Base-by-base conservation (phyloP, 2,888 invertebrate genomes). In the Lasiommata megera region DNA sequence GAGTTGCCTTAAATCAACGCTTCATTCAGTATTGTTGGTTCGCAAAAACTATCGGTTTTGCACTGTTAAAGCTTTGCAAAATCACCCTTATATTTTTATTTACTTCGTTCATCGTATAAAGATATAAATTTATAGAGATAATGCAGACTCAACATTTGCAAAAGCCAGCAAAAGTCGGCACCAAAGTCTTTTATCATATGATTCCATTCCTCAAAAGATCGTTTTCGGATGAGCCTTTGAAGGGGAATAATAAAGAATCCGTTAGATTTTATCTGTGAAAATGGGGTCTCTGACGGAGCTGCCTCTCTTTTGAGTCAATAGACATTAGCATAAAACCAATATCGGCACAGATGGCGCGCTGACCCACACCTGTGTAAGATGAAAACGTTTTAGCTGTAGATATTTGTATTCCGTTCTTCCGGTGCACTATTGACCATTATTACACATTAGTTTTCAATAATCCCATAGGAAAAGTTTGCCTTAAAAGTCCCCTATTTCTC, bases 241-340 rank as follows among this genome's bases (percentile, higher is more conserved):
- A 61, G 48, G 48, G 56, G 54, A 57, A 57, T 61, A 61, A 51
- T 58, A 61, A 54, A 60, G 59, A 46, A 54, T 54, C 54, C 61
- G 54, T 64, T 56, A 54, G 60, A 58, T 61, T 63, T 65, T 61
- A 65, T 63, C 60, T 58, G 53, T 54, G 46, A 60, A 60, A 58
- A 58, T 51, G 56, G 43, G 43, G 56, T 58, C 48, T 54, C 53
- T 58, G 57, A 52, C 31, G 57, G 37, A 12, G 34, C 48, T 28
- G 50, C 28, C 50, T 48, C 60, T 62, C 58, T 63, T 62, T 67
- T 63, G 67, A 78, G 78, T 82, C 81, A 80, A 82, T 79, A 79
- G 65, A 65, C 60, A 86, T 88, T 88, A 84, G 79, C 88, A 88
- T 88, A 88, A 87, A 88, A 77, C 79, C 82, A 87, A 88, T 88